phyloP scores from a whole-genome alignment of 2,113 vertebrate species.

The Carettochelys insculpta region DNA sequence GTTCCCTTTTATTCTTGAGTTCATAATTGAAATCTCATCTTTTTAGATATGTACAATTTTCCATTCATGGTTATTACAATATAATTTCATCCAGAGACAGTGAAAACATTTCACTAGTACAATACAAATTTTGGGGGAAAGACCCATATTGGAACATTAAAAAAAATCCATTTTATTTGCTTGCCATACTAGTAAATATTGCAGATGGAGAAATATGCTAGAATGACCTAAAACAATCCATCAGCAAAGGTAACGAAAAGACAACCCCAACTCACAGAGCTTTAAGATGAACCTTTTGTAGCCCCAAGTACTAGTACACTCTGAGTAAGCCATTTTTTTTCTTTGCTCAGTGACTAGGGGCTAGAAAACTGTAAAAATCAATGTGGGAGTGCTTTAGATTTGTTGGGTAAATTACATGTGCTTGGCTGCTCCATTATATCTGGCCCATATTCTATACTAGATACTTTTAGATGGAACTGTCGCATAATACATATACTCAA shows the following conservation, averaged over 20 bases:
- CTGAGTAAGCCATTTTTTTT: conserved; percentile 86
- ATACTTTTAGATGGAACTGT: conserved; percentile 85
- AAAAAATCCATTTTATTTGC: conserved; percentile 65
- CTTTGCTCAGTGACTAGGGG: conserved; percentile 87
- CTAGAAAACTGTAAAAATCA: conserved; percentile 92
- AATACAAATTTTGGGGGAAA: conserved; percentile 59
- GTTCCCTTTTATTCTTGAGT: conserved; percentile 63
- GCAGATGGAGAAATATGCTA: conserved; percentile 44
- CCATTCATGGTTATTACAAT: conserved; percentile 58
- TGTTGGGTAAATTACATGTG: conserved; percentile 90
- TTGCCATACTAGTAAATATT: conserved; percentile 50
- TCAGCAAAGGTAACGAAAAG: conserved; percentile 78
- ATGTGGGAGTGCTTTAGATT: conserved; percentile 87
- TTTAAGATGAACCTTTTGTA: conserved; percentile 81
- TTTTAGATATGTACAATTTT: conserved; percentile 65
- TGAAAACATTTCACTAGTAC: conserved; percentile 61
- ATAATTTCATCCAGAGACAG: conserved; percentile 68
- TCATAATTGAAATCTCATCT: conserved; percentile 59
- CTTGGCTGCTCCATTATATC: conserved; percentile 89
- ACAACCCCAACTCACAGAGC: conserved; percentile 82
- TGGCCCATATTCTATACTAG: conserved; percentile 87
- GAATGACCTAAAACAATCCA: conserved; percentile 88
- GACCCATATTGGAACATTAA: conserved; percentile 64
- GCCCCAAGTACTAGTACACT: conserved; percentile 85
- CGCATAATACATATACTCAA: conserved; percentile 85